Base-by-base conservation (phyloP, 2,113 vertebrate genomes). In the Physeter macrocephalus region DNA sequence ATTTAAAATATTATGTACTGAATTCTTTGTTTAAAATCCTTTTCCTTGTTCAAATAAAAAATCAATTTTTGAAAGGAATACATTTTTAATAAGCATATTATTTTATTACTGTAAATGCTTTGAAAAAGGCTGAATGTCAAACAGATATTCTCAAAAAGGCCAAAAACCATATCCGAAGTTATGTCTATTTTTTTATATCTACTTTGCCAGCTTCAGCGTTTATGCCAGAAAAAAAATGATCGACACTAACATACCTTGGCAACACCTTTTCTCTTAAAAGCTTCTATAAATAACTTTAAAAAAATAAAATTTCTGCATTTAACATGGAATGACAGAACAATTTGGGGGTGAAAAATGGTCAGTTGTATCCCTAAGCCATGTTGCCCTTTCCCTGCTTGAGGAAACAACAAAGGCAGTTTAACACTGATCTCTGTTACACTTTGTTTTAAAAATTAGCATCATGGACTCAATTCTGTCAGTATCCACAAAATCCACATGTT, bases 281-380 rank as follows among this genome's bases (percentile, higher is more conserved):
- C 41, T 34, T 84, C 84, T 57, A 94, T 86, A 94, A 96, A 85
- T 96, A 93, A 94, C 20, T 88, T 90, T 66, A 91, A 77, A 88
- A 89, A 89, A 96, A 69, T 29, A 71, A 49, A 95, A 96, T 90
- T 66, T 66, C 61, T 92, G 31, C 46, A 72, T 87, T 92, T 59
- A 92, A 52, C 6, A 80, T 66, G 14, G 5, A 89, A 62, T 88
- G 91, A 84, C 36, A 96, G 54, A 52, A 89, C 14, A 88, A 66
- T 43, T 81, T 89, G 2, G 39, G 17, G 36, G 25, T 88, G 20
- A 83, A 95, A 95, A 90, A 84, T 75, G 8, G 49, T 84, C 31
- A 69, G 0, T 85, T 94, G 85, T 39, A 78, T 57, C 6, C 21
- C 29, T 57, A 75, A 66, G 71, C 10, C 36, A 34, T 36, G 15